These are phyloP conservation scores for Podotricha telesiphe DNA, from an alignment of 2,888 invertebrate genomes.

Conservation along the genomic window DNA sequence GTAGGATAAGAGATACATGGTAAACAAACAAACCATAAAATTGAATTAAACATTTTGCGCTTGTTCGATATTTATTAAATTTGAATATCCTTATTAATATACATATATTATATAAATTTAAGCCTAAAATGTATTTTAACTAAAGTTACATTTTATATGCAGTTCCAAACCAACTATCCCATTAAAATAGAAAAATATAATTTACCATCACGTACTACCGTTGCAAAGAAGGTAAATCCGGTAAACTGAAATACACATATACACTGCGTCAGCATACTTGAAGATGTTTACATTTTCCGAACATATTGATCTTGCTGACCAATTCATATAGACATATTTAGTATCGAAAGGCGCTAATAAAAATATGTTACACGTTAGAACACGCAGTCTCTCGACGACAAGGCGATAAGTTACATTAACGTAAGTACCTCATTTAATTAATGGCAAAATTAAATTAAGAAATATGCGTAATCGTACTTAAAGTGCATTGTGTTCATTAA, in stretches of 20 bases:
- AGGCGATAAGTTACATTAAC: slow-evolving; percentile 50
- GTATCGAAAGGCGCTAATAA: slow-evolving; percentile 59
- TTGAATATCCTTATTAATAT: no score
- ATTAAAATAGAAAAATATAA: no score
- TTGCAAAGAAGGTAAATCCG: slow-evolving; percentile 7
- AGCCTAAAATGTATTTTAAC: no score
- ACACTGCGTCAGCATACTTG: slow-evolving; percentile 14
- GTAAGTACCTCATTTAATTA: slow-evolving; percentile 20
- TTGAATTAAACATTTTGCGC: no score
- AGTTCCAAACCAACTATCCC: not conserved
- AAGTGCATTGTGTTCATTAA: not conserved
- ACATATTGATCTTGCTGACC: slow-evolving; percentile 43
- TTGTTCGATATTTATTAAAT: no score
- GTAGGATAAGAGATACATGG: no score
- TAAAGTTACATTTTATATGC: not conserved
- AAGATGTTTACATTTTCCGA: slow-evolving; percentile 19
- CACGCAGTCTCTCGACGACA: slow-evolving; percentile 55
- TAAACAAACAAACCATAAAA: no score
- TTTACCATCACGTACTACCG: not conserved
- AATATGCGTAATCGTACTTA: slow-evolving; percentile 31
- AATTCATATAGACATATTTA: slow-evolving; percentile 52
- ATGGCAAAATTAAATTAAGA: slow-evolving; percentile 3
- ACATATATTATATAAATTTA: no score
- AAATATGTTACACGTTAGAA: slow-evolving; percentile 54
- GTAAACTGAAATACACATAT: not conserved